Conservation (phyloP, 64 coral and sea anemone genomes). For the Montipora capricornis region DNA sequence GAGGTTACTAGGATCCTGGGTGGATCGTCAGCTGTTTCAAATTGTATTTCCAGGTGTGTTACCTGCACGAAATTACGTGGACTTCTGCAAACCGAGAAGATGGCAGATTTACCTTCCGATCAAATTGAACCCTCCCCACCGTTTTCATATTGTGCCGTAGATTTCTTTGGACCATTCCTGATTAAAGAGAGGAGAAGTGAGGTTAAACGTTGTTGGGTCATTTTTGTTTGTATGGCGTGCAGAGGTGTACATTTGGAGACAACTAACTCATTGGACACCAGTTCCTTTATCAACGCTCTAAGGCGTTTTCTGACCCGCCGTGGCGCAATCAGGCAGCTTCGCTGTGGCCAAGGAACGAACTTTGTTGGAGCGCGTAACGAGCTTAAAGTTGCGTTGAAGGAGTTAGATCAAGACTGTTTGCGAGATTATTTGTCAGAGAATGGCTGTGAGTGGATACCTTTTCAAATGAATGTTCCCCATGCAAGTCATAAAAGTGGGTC, state of each 20-base stretch:
- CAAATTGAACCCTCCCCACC: background rate
- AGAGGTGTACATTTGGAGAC: slow-evolving; percentile 21
- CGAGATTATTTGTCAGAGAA: background rate
- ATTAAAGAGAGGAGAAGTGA: slow-evolving; percentile 6
- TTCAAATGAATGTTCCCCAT: background rate
- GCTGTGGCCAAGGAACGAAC: background rate
- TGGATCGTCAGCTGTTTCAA: background rate
- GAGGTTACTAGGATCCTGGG: slow-evolving; percentile 28
- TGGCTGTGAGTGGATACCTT: background rate
- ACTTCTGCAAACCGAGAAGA: background rate
- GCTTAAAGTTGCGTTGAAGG: background rate
- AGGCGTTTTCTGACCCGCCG: background rate
- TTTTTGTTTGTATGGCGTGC: background rate
- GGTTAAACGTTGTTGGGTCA: slow-evolving; percentile 17
- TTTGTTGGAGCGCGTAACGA: background rate
- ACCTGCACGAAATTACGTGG: slow-evolving; percentile 1
- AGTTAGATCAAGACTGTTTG: background rate
- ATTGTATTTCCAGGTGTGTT: background rate
- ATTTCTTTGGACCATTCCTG: slow-evolving; percentile 16
- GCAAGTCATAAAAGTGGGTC: background rate
- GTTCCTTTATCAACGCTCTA: slow-evolving; percentile 28
- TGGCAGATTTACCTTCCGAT: slow-evolving; percentile 7
- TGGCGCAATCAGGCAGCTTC: background rate
- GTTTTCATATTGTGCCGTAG: slow-evolving; percentile 34
- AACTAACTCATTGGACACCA: background rate